Evolutionary conservation across 2,888 invertebrate species (phyloP), one percentile per base, ranked within the genome.

Genomic region (Hyposoter didymator): DNA sequence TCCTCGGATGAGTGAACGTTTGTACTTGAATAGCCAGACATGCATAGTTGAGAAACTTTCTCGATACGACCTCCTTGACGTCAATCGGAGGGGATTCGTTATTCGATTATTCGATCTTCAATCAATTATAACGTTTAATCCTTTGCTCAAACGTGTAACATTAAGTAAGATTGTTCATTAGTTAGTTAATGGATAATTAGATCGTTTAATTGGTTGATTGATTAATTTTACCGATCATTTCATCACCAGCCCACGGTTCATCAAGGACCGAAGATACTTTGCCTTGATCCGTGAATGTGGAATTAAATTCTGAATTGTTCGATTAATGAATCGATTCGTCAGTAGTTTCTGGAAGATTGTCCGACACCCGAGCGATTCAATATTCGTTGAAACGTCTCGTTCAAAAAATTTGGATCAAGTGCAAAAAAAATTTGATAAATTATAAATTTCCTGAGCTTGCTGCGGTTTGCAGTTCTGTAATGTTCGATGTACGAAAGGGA

Each of bases 11-110:
- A 35, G 66, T 52, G 55, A 55, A 66, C 78, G 67, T 67, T 67
- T 67, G 8, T 45, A 64, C 17, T 47, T 47, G 47, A 75, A 35
- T 47, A 35, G 64, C 75, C 39, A 55, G 43, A 69, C 78, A 43
- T 69, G 67, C 35, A 67, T 67, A 69, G 22, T 43, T 49, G 2
- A 78, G 67, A 67, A 78, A 78, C 78, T 78, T 78, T 78, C 78
- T 69, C 78, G 43, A 43, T 43, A 55, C 55, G 66, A 76, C 64
- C 76, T 66, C 76, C 49, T 76, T 66, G 64, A 66, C 17, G 22
- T 22, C 43, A 22, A 39, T n/a, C 22, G 74, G 62, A 10, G 22
- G 43, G 74, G 59, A 28, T 59, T 28, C 28, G 19, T 69, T 28
- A 17, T 66, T 39, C 35, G 17, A 66, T 39, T 39, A 66, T 66